Evolutionary conservation across 1,140 invertebrate genomes (phyloP).

Genomic region (Brachionus rotundiformis): DNA sequence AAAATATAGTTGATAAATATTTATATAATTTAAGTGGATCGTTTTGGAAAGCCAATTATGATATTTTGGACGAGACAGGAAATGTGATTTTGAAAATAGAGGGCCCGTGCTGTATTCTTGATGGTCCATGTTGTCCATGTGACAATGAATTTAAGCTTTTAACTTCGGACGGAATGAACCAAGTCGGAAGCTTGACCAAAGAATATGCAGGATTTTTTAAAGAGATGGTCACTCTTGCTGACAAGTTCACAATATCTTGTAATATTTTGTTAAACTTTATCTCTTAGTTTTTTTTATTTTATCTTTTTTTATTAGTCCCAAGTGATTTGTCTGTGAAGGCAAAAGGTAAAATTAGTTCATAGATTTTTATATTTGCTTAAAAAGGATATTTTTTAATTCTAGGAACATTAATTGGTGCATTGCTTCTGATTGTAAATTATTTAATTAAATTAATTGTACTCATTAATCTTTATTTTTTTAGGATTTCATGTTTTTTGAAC

Average conservation of each 20-base stretch:
- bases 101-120: slow-evolving; percentile 44
- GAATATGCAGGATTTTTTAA: slow-evolving; percentile 44
- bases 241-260: slow-evolving; percentile 20
- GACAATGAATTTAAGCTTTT: slow-evolving; percentile 47
- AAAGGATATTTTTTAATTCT: too few species aligned
- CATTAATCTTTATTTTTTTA: background rate
- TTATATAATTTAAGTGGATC: background rate
- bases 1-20: too few species aligned
- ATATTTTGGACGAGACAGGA: slow-evolving; percentile 12
- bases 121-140: slow-evolving; percentile 48
- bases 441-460: background rate
- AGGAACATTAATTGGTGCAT: slow-evolving; percentile 32
- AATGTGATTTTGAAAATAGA: slow-evolving; percentile 21
- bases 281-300: slow-evolving; percentile 39
- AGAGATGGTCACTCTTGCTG: slow-evolving; percentile 15
- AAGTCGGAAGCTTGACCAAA: slow-evolving; percentile 23
- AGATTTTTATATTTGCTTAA: background rate
- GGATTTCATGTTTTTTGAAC: slow-evolving; percentile 50
- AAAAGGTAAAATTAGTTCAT: background rate
- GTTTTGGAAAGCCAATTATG: slow-evolving; percentile 41
- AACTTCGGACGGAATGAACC: slow-evolving; percentile 7
- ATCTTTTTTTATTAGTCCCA: too few species aligned
- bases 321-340: slow-evolving; percentile 53
- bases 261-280: background rate
- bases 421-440: slow-evolving; percentile 52